Evolutionary conservation across 1,140 invertebrate species (phyloP), one percentile per base, ranked within the genome.

Genomic region (Bombyx mandarina): DNA sequence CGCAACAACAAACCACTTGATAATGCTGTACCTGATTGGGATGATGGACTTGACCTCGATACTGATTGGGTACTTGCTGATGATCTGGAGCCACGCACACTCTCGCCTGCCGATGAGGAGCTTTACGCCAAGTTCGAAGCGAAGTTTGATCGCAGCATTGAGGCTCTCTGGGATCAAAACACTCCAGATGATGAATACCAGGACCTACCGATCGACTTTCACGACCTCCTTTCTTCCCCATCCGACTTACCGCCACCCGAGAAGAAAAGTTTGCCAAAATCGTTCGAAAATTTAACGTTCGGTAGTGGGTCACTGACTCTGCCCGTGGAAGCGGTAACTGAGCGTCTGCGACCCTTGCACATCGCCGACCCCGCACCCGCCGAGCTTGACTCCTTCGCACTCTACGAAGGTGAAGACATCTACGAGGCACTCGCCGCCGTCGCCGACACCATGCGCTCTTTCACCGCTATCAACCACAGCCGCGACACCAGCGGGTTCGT

Each of bases 61-160:
- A 60, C 74, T 46, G 79, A 80, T 18, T 88, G 85, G 82, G 69
- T 80, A 46, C 73, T 82, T 18, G 66, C 74, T 8, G 84, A 87
- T 45, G 77, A 82, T 60, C 60, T 77, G 6, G 75, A 73, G 12
- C 71, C 77, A 42, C 64, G 73, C 44, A 75, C 69, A 6, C 69
- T 70, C 42, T 76, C 78, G 53, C 82, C 82, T 9, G 71, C 75
- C 58, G 90, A 92, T 69, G 87, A 89, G 59, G 82, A 90, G 57
- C 80, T 89, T 57, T 89, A 92, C 62, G 91, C 91, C 6, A 89
- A 91, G 65, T 89, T 92, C 58, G 89, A 92, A 68, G 92, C 91
- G 7, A 93, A 92, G 71, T 92, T 92, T 73, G 89, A 92, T 74
- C 84, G 89, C 48, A 91, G 89, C 69, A 84, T 92, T n/a, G 91